Conservation (phyloP, 2,888 invertebrate genomes). For the Lycophotia porphyrea region DNA sequence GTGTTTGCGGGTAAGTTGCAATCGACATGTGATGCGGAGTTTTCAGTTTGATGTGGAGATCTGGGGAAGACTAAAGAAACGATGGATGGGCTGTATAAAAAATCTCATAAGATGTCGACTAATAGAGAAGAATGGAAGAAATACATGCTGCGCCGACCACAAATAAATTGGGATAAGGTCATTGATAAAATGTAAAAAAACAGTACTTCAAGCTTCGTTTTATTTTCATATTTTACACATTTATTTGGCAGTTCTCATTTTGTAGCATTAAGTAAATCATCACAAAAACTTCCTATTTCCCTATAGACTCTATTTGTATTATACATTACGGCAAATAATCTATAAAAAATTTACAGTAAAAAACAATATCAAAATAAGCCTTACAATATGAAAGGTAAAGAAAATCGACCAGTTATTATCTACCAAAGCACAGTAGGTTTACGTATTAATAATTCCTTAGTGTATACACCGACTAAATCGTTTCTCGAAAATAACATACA, state of each 20-base stretch:
- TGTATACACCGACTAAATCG: conserved; percentile 55
- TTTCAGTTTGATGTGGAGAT: neutral
- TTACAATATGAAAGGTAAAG: conserved; percentile 50
- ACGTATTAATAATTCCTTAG: conserved; percentile 63
- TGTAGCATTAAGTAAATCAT: conserved; percentile 76
- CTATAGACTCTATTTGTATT: conserved; percentile 63
- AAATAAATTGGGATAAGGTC: neutral
- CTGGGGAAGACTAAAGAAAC: neutral
- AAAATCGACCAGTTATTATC: conserved; percentile 61
- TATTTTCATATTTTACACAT: conserved; percentile 82
- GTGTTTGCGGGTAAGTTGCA: neutral
- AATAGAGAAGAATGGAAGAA: neutral
- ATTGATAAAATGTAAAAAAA: no score
- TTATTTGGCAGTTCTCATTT: conserved; percentile 84
- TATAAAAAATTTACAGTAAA: conserved; percentile 36
- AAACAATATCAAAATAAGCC: conserved; percentile 57
- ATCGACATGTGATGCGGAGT: neutral
- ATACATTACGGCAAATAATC: conserved; percentile 63
- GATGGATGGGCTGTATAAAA: neutral
- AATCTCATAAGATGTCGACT: neutral
- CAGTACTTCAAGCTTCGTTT: conserved; percentile 78
- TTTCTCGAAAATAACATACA: conserved; percentile 58
- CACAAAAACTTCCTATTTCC: conserved; percentile 74
- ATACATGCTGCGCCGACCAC: neutral
- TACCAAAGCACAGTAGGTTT: conserved; percentile 71